Evolutionary conservation across 2,113 vertebrate species (phyloP).

Genomic region (Ceyx melanurus): DNA sequence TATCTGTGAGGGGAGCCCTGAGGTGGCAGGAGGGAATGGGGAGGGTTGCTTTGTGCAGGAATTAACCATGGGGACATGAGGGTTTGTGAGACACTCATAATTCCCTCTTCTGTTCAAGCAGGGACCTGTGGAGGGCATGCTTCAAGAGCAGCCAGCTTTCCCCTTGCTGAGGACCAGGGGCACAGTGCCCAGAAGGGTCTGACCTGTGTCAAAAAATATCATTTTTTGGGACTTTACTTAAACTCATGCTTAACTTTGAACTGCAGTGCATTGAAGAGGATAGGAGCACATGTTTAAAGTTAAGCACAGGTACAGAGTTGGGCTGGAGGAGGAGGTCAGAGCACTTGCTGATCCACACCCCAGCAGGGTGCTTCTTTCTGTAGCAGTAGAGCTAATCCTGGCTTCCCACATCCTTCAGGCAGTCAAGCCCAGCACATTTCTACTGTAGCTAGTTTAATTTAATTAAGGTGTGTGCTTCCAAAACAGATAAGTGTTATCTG

Average conservation of each 20-base stretch:
- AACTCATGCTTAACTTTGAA: not conserved
- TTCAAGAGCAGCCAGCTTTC: not conserved
- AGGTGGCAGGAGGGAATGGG: not conserved
- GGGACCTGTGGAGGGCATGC: not conserved
- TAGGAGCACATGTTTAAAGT: not conserved
- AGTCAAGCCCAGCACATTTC: not conserved
- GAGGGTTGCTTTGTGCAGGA: not conserved
- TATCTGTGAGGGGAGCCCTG: not conserved
- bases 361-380: not conserved
- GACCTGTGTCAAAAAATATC: not conserved
- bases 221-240: not conserved
- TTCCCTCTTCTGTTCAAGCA: not conserved
- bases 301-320: not conserved
- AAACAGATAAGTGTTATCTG: not conserved
- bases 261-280: not conserved
- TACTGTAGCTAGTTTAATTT: not conserved
- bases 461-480: not conserved
- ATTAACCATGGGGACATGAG: not conserved
- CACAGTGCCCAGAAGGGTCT: not conserved
- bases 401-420: not conserved
- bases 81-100: not conserved
- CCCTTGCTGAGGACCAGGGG: not conserved
- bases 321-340: not conserved
- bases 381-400: not conserved
- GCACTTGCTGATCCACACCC: not conserved